Evolutionary conservation across 30 jellyfish, hydroid and myxozoan species (phyloP).

Genomic region (Pelagia noctiluca): DNA sequence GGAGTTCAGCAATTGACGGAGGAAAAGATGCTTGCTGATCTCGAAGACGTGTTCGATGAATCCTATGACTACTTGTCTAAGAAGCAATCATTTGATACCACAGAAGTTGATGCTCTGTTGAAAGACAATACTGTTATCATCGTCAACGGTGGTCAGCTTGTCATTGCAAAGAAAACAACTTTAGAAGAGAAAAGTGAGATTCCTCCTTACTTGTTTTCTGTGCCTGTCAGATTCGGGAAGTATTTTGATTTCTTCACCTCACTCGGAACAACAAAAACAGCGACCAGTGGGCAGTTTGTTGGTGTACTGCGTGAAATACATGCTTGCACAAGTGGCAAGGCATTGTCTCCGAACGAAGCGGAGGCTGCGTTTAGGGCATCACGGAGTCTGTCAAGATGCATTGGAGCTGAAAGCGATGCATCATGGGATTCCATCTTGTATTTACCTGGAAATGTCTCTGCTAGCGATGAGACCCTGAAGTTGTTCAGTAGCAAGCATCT

Average conservation of each 20-base stretch:
- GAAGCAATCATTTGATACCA: not conserved
- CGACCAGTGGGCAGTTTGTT: conserved; percentile 27
- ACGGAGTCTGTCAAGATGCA: not conserved
- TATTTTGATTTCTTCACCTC: conserved; percentile 31
- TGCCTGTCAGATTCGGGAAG: conserved; percentile 30
- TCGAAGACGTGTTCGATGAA: conserved; percentile 1
- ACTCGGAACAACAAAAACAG: conserved; percentile 54
- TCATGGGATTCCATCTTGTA: not conserved
- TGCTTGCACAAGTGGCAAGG: not conserved
- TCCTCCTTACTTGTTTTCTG: conserved; percentile 62
- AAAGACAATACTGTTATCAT: not conserved
- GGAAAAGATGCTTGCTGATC: not conserved
- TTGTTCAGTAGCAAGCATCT: conserved; percentile 44
- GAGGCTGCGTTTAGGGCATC: conserved; percentile 10
- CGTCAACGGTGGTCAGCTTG: not conserved
- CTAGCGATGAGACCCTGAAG: not conserved
- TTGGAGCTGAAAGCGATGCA: conserved; percentile 14
- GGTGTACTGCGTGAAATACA: conserved; percentile 32
- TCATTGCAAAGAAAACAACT: conserved; percentile 46
- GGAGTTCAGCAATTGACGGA: conserved; percentile 16
- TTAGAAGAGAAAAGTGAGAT: conserved; percentile 12
- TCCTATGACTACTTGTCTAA: conserved; percentile 17
- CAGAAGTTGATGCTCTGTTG: not conserved
- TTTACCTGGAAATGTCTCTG: conserved; percentile 64
- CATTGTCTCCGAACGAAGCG: conserved; percentile 57